Percentiles rank a stretch among this genome's conserved stretches.
These are phyloP conservation scores for Stichopus horrens DNA, from an alignment of 53 echinoderm and acorn worm species.

Conservation along the genomic window DNA sequence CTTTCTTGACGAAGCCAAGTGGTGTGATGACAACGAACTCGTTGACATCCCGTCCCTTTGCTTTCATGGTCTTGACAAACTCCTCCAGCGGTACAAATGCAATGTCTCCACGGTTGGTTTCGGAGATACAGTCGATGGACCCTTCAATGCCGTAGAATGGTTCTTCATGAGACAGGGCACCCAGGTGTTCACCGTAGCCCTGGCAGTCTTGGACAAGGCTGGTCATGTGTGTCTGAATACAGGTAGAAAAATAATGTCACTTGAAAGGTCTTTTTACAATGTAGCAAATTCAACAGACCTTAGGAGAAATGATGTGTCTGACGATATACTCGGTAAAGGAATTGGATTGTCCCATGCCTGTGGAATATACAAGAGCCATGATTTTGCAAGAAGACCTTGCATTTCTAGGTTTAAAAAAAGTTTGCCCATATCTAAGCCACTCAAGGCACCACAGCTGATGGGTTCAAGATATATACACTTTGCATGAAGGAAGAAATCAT, in stretches of 20 bases:
- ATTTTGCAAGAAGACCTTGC: background rate
- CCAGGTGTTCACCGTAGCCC: constrained; percentile 22
- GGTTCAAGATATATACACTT: too few relatives aligned
- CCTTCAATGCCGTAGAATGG: constrained; percentile 16
- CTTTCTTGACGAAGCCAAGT: constrained; percentile 22
- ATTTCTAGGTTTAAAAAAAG: too few relatives aligned
- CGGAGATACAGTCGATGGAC: constrained; percentile 8
- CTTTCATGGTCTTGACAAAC: background rate
- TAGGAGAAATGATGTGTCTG: background rate
- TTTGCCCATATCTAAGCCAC: too few relatives aligned
- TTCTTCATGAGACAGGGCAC: background rate
- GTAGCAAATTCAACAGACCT: too few relatives aligned
- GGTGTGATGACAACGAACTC: constrained; percentile 35
- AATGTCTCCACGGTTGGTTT: background rate
- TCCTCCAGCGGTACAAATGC: constrained; percentile 34
- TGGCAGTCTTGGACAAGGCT: background rate
- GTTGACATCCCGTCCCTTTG: background rate
- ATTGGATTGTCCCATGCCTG: background rate
- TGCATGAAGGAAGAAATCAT: too few relatives aligned
- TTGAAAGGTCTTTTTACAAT: too few relatives aligned
- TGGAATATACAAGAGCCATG: background rate
- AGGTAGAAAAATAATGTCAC: background rate
- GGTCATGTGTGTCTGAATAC: constrained; percentile 39
- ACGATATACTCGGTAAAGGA: background rate
- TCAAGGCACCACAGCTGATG: too few relatives aligned